Conservation (phyloP, 2,113 vertebrate genomes). For the Cheirogaleus medius region DNA sequence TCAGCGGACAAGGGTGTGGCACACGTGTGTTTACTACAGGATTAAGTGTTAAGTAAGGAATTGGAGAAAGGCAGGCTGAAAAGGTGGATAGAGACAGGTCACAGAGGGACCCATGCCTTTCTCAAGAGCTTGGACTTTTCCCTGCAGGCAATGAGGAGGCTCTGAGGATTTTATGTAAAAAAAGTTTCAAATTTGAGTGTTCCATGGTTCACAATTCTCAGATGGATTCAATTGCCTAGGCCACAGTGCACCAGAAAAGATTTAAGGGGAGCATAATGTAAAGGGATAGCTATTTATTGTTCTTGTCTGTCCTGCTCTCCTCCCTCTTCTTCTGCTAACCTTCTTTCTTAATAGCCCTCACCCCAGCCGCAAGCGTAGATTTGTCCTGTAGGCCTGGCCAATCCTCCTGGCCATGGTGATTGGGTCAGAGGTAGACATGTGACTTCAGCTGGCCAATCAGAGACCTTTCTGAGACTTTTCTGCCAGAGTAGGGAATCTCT, state of each 20-base stretch:
- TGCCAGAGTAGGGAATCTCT: not conserved
- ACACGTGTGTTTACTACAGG: not conserved
- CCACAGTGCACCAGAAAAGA: not conserved
- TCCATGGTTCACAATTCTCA: not conserved
- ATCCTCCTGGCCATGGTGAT: not conserved
- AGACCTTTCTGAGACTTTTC: not conserved
- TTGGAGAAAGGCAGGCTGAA: not conserved
- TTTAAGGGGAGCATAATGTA: not conserved
- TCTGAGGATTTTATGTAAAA: not conserved
- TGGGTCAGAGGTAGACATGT: not conserved
- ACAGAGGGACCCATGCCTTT: not conserved
- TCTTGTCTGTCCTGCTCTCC: not conserved
- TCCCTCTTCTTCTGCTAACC: not conserved
- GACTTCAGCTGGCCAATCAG: not conserved
- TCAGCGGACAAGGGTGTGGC: not conserved
- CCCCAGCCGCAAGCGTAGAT: not conserved
- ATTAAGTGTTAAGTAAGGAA: conserved; percentile 50
- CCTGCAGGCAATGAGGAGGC: not conserved
- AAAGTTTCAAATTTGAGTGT: not conserved
- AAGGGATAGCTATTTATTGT: not conserved
- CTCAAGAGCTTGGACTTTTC: not conserved
- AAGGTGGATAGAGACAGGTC: not conserved
- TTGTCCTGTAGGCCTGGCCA: not conserved
- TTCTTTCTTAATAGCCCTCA: not conserved
- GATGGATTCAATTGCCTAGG: not conserved